Conservation (phyloP, 2,888 invertebrate genomes). For the Chymomyza procnemis region DNA sequence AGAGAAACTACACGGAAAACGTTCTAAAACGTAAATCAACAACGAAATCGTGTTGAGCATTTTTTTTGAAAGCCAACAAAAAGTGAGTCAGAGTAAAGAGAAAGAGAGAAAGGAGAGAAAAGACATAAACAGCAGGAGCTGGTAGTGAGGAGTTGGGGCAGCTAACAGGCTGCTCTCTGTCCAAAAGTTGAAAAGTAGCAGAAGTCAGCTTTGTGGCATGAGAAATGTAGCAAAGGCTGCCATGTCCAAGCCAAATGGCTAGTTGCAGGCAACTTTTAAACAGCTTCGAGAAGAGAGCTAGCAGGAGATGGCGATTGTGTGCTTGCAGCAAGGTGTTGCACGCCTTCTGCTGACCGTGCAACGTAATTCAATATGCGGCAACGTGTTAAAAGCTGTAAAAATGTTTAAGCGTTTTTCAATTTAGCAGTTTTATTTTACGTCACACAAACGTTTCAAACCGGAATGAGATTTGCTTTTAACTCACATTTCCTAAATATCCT, state of each 20-base stretch:
- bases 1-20: constrained; percentile 56
- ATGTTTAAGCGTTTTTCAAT: constrained; percentile 71
- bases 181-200: constrained; percentile 58
- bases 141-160: not conserved
- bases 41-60: constrained; percentile 69
- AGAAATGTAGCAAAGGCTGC: not conserved
- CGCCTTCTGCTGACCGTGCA: constrained; percentile 17
- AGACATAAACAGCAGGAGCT: not conserved
- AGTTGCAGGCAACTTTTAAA: not conserved
- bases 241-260: not conserved
- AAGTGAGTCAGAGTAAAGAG: too few species aligned
- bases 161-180: not conserved
- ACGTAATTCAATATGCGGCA: constrained; percentile 69
- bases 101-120: not conserved
- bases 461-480: constrained; percentile 60
- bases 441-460: constrained; percentile 20
- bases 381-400: constrained; percentile 69
- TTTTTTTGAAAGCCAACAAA: constrained; percentile 49
- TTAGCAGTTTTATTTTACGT: constrained; percentile 64
- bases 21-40: constrained; percentile 72
- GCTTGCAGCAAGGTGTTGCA: not conserved
- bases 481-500: constrained; percentile 58
- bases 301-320: not conserved
- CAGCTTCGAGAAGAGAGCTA: not conserved
- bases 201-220: constrained; percentile 29